Percentiles rank a stretch among this genome's conserved stretches.
Conservation (phyloP, 1,140 invertebrate genomes). For the Sycobia sp. region DNA sequence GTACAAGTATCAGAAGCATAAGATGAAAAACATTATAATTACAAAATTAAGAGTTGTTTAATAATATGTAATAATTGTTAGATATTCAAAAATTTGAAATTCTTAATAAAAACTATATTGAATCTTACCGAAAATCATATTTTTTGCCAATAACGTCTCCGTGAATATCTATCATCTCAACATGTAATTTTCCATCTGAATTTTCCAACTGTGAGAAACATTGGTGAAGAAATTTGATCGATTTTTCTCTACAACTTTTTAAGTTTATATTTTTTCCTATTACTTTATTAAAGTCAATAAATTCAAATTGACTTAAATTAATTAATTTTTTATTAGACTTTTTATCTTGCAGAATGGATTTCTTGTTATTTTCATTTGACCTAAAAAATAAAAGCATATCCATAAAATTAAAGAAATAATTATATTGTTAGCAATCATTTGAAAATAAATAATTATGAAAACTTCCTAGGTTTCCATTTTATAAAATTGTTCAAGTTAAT, state of each 20-base stretch:
- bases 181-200: conserved; percentile 30
- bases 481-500: too few species aligned
- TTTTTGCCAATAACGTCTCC: conserved; percentile 54
- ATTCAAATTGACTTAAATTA: conserved; percentile 48
- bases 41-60: too few species aligned
- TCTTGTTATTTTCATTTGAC: conserved; percentile 31
- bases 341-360: conserved; percentile 39
- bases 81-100: too few species aligned
- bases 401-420: too few species aligned
- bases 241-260: conserved; percentile 41
- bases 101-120: too few species aligned
- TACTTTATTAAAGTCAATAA: conserved; percentile 41
- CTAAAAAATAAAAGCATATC: too few species aligned
- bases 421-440: too few species aligned
- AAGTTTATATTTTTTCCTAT: conserved; percentile 48
- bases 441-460: too few species aligned
- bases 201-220: conserved; percentile 54
- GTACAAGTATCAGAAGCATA: too few species aligned
- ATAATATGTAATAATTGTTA: too few species aligned
- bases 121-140: conserved; percentile 52
- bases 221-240: conserved; percentile 46
- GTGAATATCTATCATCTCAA: conserved; percentile 46
- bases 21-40: too few species aligned
- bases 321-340: conserved; percentile 36
- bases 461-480: too few species aligned